phyloP scores from a whole-genome alignment of 2,113 vertebrate species.

The Asarcornis scutulata region DNA sequence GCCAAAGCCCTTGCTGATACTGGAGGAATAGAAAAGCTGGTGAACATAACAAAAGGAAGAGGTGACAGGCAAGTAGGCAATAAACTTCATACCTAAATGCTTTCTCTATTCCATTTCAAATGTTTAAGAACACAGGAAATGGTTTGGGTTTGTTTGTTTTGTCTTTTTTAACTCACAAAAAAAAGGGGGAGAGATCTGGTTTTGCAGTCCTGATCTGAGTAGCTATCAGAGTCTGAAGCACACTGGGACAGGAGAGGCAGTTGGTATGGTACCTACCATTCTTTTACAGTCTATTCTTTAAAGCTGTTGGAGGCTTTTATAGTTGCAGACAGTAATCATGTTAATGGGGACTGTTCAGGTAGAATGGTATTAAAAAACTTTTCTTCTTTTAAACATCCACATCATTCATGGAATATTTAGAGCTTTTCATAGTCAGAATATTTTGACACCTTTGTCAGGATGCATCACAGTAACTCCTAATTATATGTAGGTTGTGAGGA shows the following conservation, averaged over 20 bases:
- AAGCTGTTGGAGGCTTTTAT: not conserved
- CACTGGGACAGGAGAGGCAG: not conserved
- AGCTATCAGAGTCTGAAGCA: not conserved
- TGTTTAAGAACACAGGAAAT: not conserved
- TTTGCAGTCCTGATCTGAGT: not conserved
- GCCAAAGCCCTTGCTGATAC: conserved; percentile 97
- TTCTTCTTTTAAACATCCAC: not conserved
- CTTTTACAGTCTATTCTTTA: not conserved
- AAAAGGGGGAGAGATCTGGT: not conserved
- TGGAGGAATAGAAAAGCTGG: conserved; percentile 95
- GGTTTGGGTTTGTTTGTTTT: not conserved
- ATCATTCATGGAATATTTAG: not conserved
- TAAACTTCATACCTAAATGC: not conserved
- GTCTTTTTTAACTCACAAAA: not conserved
- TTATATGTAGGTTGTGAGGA: not conserved
- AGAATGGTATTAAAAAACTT: not conserved
- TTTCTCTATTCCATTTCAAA: not conserved
- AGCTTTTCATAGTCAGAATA: not conserved
- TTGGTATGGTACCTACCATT: rapidly evolving
- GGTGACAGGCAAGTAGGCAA: conserved; percentile 89
- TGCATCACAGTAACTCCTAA: rapidly evolving
- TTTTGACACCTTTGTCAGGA: not conserved
- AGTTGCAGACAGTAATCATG: rapidly evolving
- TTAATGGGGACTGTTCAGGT: too few relatives aligned
- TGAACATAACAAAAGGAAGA: conserved; percentile 95